Base-by-base conservation (phyloP, 2,797 vertebrate species). In the Cynopterus sphinx region DNA sequence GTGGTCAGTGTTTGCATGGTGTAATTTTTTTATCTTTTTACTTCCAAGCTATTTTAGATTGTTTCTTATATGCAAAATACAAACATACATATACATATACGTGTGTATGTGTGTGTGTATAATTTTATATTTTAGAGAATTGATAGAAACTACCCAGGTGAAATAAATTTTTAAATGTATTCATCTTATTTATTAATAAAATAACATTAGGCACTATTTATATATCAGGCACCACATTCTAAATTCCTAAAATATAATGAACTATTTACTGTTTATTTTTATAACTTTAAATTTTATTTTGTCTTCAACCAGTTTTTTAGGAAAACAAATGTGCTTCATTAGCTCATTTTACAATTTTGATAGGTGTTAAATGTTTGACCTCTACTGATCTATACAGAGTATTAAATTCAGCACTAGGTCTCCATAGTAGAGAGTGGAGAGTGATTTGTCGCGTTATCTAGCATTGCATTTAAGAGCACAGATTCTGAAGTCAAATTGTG, bases 311-410 rank as follows among this genome's bases (percentile, higher is more conserved):
- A 51, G 26, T 49, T 71, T 91, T 63, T 71, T 61, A 81, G 12
- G 9, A 49, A 93, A 91, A 83, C 28, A 59, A n/a, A 83, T 81
- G 90, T 92, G 36, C 24, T 78, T 95, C 53, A 87, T 77, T 96
- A 94, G 28, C 13, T 94, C 31, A 90, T 73, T 90, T 90, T 82
- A 51, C 13, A 63, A 87, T 28, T 92, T 82, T 73, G 13, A 55
- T 36, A 43, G 19, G 26, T 95, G 31, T 94, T 70, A 92, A 89
- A 81, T 79, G 21, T 86, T 71, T 74, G 51, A 3, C 21, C 22
- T 74, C 9, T 78, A 16, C 41, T 87, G 31, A 93, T 49, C 33
- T 65, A 57, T 15, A 28, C 1, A 73, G 43, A 89, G 77, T 11
- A 91, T 93, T 82, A 86, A 75, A 57, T 81, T 87, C n/a, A 95